Evolutionary conservation across 2,888 invertebrate species (phyloP).

Genomic region (Lepidocyrtinus sp.): DNA sequence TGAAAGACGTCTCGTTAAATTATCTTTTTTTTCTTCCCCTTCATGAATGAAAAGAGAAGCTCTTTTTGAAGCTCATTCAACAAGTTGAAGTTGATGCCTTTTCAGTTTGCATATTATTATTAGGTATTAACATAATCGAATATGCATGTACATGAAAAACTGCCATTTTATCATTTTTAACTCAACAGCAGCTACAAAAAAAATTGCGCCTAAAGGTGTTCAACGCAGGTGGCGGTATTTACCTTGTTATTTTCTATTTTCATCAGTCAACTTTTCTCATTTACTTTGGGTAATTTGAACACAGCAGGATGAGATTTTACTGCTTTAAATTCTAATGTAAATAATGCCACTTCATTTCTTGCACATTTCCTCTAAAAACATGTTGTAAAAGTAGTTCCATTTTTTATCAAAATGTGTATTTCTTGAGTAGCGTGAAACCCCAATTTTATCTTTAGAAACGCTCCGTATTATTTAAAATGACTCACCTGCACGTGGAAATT

Average conservation of each 20-base stretch:
- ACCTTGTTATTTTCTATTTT: slow-evolving; percentile 51
- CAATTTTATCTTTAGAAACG: too few relatives aligned
- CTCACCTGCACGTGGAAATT: slow-evolving; percentile 88
- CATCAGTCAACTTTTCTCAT: slow-evolving; percentile 34
- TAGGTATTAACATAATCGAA: too few relatives aligned
- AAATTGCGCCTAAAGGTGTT: slow-evolving; percentile 46
- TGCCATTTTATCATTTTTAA: too few relatives aligned
- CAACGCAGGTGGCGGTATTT: slow-evolving; percentile 49
- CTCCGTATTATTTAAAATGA: too few relatives aligned
- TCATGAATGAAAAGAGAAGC: background rate
- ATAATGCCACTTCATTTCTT: too few relatives aligned
- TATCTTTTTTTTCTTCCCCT: background rate
- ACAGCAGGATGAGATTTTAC: too few relatives aligned
- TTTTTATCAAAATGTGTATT: too few relatives aligned
- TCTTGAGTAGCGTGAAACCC: too few relatives aligned
- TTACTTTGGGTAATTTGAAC: slow-evolving; percentile 39
- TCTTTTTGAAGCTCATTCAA: background rate
- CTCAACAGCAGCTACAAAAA: slow-evolving; percentile 25
- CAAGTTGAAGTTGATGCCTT: slow-evolving; percentile 15
- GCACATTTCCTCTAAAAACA: background rate
- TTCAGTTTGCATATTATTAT: too few relatives aligned
- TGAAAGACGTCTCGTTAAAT: slow-evolving; percentile 6
- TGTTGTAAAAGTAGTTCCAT: too few relatives aligned
- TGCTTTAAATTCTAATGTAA: too few relatives aligned
- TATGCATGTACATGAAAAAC: too few relatives aligned